A percentile compares a stretch with the other conserved stretches of the same genome.
phyloP scores from a whole-genome alignment of 2,888 invertebrate species.

The Eupithecia abbreviata region DNA sequence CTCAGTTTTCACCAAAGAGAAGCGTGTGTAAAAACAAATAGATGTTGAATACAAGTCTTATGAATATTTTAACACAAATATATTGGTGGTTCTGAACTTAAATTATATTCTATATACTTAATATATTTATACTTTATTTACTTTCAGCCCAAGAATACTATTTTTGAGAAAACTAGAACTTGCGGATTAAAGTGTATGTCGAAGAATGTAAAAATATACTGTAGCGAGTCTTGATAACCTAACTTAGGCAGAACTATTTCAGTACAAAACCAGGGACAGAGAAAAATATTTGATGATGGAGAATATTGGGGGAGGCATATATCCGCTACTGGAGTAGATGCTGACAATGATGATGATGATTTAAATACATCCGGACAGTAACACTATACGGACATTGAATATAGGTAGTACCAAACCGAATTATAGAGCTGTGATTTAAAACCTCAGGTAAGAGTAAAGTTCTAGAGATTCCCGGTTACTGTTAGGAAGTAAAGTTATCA shows the following conservation, averaged over 20 bases:
- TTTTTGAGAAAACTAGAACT: neutral
- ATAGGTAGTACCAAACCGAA: neutral
- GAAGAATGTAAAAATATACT: neutral
- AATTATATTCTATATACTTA: no score
- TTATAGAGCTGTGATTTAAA: neutral
- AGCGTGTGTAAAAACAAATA: neutral
- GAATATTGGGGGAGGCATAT: no score
- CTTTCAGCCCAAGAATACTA: neutral
- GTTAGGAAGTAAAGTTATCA: neutral
- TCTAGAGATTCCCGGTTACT: neutral
- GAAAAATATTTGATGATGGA: no score
- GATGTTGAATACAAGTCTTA: neutral
- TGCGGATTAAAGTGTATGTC: neutral
- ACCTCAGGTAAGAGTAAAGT: neutral
- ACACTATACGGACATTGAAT: neutral
- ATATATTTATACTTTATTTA: neutral
- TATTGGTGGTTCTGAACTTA: neutral
- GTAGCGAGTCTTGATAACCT: neutral
- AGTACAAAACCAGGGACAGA: no score
- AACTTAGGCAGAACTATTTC: neutral
- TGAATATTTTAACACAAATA: neutral
- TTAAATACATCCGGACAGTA: neutral
- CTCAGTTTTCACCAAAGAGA: neutral
- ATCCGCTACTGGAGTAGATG: no score
- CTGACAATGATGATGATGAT: no score